Evolutionary conservation across 2,113 vertebrate species (phyloP).

Genomic region (Lamprotornis superbus): DNA sequence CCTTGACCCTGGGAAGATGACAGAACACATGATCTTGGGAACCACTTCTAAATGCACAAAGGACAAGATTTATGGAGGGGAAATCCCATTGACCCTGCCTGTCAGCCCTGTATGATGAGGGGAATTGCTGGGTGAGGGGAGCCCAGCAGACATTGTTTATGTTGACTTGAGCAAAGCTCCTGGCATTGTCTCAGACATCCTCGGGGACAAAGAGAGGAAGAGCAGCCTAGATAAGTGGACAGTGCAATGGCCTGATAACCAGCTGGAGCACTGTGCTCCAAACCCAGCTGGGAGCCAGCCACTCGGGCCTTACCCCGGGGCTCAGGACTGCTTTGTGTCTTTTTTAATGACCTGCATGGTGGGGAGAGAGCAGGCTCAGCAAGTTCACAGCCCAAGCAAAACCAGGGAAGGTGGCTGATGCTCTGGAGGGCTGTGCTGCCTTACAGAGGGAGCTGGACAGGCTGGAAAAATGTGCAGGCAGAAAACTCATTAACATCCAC

Average conservation of each 20-base stretch:
- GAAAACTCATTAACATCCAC: not conserved
- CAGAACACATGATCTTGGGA: not conserved
- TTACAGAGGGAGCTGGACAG: not conserved
- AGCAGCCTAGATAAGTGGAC: not conserved
- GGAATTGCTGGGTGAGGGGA: not conserved
- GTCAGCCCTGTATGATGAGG: not conserved
- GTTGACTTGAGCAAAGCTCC: not conserved
- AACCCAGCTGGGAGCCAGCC: not conserved
- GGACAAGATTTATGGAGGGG: not conserved
- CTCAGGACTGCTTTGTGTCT: not conserved
- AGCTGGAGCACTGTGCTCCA: accelerated
- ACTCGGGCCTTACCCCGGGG: not conserved
- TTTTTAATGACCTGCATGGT: not conserved
- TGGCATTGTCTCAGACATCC: not conserved
- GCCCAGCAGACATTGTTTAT: not conserved
- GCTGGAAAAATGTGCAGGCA: not conserved
- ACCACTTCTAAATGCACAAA: not conserved
- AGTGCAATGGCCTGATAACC: not conserved
- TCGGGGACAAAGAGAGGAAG: not conserved
- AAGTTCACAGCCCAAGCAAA: not conserved
- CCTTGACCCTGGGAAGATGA: not conserved
- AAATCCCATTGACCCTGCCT: not conserved
- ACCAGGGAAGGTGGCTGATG: not conserved
- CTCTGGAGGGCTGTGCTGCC: not conserved
- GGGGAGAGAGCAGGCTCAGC: not conserved